A percentile compares a stretch with the other conserved stretches of the same genome.
phyloP scores from a whole-genome alignment of 2,113 vertebrate species.

The Sapayoa aenigma region DNA sequence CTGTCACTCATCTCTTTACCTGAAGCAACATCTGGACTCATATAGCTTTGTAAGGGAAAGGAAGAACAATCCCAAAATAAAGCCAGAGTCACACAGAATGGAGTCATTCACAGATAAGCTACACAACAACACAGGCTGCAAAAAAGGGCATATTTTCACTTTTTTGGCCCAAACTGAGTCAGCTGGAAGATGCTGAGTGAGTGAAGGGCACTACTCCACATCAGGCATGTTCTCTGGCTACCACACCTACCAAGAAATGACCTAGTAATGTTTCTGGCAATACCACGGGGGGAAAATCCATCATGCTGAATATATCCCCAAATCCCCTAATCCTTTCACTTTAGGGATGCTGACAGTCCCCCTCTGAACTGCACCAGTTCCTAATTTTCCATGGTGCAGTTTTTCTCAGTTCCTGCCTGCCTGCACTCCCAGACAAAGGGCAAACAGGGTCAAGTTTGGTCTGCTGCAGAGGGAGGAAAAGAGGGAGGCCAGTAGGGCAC shows the following conservation, averaged over 20 bases:
- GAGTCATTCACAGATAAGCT: not conserved
- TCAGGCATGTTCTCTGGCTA: not conserved
- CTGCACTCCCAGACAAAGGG: not conserved
- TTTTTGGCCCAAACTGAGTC: not conserved
- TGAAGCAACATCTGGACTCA: constrained; percentile 86
- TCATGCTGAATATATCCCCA: not conserved
- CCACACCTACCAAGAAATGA: not conserved
- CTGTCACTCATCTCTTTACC: constrained; percentile 93
- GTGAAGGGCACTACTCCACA: not conserved
- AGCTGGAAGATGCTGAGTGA: not conserved
- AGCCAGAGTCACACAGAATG: not conserved
- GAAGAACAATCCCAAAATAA: not conserved
- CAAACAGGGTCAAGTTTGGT: not conserved
- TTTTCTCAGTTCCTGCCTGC: not conserved
- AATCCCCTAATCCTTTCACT: not conserved
- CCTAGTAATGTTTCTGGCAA: not conserved
- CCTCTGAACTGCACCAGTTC: not conserved
- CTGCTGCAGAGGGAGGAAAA: not conserved
- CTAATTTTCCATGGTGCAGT: not conserved
- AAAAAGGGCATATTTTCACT: not conserved
- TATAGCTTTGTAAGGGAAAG: constrained; percentile 54
- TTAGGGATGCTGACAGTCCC: not conserved
- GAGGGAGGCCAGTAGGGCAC: not conserved
- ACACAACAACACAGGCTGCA: not conserved
- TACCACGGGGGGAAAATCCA: not conserved